phyloP scores from a whole-genome alignment of 92 coral and sea anemone species.

The Umimayanthus kanabou region DNA sequence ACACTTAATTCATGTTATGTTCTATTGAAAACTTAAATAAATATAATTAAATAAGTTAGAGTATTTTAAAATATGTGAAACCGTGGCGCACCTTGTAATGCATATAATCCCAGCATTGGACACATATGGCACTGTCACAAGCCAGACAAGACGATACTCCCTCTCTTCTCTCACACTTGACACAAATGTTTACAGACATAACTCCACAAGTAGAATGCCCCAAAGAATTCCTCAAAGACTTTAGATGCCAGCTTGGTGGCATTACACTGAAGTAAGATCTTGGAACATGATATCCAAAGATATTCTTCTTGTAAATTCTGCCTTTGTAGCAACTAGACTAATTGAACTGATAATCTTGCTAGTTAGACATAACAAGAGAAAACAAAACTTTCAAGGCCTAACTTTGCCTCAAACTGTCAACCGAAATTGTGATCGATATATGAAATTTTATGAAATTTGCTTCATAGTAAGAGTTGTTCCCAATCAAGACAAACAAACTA shows the following conservation, averaged over 20 bases:
- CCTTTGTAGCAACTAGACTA: neutral
- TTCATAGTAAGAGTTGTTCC: too few species aligned
- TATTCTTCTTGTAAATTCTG: neutral
- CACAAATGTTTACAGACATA: conserved; percentile 53
- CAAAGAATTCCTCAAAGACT: conserved; percentile 38
- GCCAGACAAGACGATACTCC: conserved; percentile 57
- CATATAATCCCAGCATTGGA: conserved; percentile 60
- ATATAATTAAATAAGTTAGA: too few species aligned
- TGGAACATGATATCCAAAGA: neutral
- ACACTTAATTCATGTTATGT: too few species aligned
- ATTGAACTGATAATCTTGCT: neutral
- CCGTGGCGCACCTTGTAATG: conserved; percentile 49
- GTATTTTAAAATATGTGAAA: too few species aligned
- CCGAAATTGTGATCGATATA: neutral
- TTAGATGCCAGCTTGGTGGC: conserved; percentile 60
- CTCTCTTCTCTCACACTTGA: conserved; percentile 58
- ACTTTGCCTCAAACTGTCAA: too few species aligned
- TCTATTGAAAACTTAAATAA: too few species aligned
- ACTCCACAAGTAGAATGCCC: neutral
- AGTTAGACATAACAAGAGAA: too few species aligned
- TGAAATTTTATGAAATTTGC: neutral
- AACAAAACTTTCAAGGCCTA: too few species aligned
- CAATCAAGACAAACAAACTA: too few species aligned
- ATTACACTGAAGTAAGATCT: neutral
- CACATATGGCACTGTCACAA: conserved; percentile 64